Percentiles rank a stretch among this genome's conserved stretches.
These are phyloP conservation scores for Mesaphorura yosii DNA, from an alignment of 1,140 invertebrate genomes.

Conservation along the genomic window DNA sequence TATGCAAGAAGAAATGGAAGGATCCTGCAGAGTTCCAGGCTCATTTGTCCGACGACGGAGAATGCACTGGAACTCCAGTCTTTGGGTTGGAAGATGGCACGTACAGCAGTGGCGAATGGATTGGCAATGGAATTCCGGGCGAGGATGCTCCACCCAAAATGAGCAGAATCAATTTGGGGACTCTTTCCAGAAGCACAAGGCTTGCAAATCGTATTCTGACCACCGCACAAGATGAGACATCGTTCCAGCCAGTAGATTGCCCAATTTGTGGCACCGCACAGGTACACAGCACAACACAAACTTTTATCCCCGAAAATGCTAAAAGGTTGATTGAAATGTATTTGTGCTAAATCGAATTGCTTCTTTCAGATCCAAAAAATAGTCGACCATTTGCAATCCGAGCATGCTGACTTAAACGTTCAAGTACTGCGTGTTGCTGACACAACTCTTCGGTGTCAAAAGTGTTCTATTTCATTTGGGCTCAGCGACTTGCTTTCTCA, in stretches of 20 bases:
- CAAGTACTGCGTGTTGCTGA: slow-evolving; percentile 11
- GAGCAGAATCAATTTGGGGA: background rate
- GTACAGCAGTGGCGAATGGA: background rate
- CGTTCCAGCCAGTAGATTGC: slow-evolving; percentile 13
- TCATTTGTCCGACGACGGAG: slow-evolving; percentile 13
- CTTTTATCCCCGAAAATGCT: too few species aligned
- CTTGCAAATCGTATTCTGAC: slow-evolving; percentile 1
- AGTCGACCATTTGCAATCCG: slow-evolving; percentile 10
- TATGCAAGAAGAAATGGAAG: slow-evolving; percentile 15
- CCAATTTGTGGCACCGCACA: slow-evolving; percentile 18
- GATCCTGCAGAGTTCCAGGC: slow-evolving; percentile 9
- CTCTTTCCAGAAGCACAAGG: slow-evolving; percentile 3
- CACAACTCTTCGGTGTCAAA: slow-evolving; percentile 13
- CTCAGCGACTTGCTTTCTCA: slow-evolving; percentile 25
- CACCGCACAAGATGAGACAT: background rate
- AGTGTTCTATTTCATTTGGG: slow-evolving; percentile 24
- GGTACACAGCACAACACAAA: too few species aligned
- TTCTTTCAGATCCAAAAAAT: slow-evolving; percentile 16
- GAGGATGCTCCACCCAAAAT: background rate
- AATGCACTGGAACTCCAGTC: background rate
- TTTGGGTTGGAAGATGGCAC: background rate
- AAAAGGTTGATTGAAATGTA: too few species aligned
- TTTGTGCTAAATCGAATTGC: too few species aligned
- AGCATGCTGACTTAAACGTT: slow-evolving; percentile 22
- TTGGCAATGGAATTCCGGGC: slow-evolving; percentile 1